These are phyloP conservation scores for Pentalonia nigronervosa DNA, from an alignment of 1,140 invertebrate genomes.

Conservation along the genomic window DNA sequence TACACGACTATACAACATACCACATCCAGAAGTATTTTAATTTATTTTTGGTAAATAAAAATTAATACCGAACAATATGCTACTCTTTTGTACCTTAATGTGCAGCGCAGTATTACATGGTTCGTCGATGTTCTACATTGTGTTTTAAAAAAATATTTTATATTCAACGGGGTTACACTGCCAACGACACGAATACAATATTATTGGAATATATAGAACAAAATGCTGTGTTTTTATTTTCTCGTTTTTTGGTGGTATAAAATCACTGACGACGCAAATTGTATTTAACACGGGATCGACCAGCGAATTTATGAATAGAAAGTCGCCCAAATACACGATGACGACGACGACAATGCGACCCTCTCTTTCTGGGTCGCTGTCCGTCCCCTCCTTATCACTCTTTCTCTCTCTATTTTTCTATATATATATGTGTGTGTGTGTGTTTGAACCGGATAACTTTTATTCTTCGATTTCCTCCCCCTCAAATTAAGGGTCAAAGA, in stretches of 20 bases:
- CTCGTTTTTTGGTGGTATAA: background rate
- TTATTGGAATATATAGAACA: slow-evolving; percentile 3
- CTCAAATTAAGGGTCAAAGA: background rate
- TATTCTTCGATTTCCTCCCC: background rate
- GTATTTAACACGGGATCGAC: background rate
- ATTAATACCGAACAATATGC: slow-evolving; percentile 3
- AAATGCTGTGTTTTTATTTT: slow-evolving; percentile 11
- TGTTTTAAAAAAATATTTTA: background rate
- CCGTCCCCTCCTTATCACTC: too few species aligned
- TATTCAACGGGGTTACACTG: background rate
- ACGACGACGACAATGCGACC: background rate
- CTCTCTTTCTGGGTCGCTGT: background rate
- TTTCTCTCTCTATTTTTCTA: background rate
- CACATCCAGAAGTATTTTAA: background rate
- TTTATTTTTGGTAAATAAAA: slow-evolving; percentile 4
- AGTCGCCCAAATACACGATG: background rate
- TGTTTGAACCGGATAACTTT: background rate
- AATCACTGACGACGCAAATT: slow-evolving; percentile 2
- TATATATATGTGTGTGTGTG: background rate
- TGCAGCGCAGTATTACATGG: background rate
- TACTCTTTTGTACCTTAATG: background rate
- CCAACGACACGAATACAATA: background rate
- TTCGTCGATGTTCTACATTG: background rate
- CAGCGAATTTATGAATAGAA: slow-evolving; percentile 6
- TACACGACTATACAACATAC: background rate